Conservation (phyloP, 1,140 invertebrate species). For the Drosophila ironensis region DNA sequence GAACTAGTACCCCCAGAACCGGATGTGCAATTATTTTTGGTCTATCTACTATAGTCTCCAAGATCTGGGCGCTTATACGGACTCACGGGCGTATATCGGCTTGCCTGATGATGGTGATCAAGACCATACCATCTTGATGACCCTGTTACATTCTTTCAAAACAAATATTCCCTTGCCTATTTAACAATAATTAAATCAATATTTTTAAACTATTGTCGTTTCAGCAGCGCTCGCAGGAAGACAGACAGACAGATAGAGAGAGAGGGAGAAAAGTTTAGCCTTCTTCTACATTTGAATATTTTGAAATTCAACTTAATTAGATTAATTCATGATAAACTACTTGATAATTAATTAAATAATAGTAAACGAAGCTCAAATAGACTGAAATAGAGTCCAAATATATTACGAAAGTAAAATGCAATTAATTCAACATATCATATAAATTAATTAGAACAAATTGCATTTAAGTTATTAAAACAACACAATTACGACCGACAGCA, state of each 20-base stretch:
- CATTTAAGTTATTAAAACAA: constrained; percentile 70
- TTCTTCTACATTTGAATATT: constrained; percentile 47
- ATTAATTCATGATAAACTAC: constrained; percentile 42
- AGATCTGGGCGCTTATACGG: too few relatives aligned
- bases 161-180: too few relatives aligned
- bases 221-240: too few relatives aligned
- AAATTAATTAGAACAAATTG: constrained; percentile 78
- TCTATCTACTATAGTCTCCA: too few relatives aligned
- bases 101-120: too few relatives aligned
- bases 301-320: constrained; percentile 39
- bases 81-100: too few relatives aligned
- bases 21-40: too few relatives aligned
- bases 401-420: constrained; percentile 60
- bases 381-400: constrained; percentile 82
- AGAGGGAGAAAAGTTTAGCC: constrained; percentile 16
- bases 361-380: constrained; percentile 80
- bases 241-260: constrained; percentile 1
- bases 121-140: too few relatives aligned
- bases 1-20: too few relatives aligned
- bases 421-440: constrained; percentile 78
- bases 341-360: constrained; percentile 49
- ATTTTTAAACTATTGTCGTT: too few relatives aligned
- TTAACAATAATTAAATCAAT: too few relatives aligned
- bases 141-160: too few relatives aligned
- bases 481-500: constrained; percentile 9